Evolutionary conservation across 2,888 invertebrate genomes (phyloP).

Genomic region (Sinodicranocentrus sp.): DNA sequence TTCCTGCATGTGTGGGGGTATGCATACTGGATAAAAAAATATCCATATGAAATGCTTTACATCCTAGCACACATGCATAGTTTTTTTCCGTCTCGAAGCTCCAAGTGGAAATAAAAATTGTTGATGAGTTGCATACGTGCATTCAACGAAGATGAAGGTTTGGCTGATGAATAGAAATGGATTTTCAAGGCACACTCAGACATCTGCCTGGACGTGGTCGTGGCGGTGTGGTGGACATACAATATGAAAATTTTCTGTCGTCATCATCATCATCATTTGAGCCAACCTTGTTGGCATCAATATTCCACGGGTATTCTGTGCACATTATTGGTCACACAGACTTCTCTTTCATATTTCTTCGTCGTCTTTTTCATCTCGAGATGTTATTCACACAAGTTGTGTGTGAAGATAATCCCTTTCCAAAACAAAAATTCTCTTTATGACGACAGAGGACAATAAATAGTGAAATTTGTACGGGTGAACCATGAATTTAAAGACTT

Average conservation of each 20-base stretch:
- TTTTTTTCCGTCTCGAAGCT: background rate
- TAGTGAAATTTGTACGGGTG: background rate
- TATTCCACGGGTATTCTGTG: slow-evolving; percentile 28
- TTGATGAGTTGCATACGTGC: slow-evolving; percentile 7
- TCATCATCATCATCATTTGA: slow-evolving; percentile 9
- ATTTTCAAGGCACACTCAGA: slow-evolving; percentile 18
- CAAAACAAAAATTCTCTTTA: slow-evolving; percentile 13
- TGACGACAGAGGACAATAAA: background rate
- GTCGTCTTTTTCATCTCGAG: too few relatives aligned
- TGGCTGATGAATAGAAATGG: slow-evolving; percentile 36
- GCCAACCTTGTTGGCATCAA: slow-evolving; percentile 14
- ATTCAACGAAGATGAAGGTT: background rate
- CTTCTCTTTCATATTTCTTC: background rate
- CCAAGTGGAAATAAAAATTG: background rate
- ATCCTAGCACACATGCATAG: background rate
- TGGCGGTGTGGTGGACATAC: slow-evolving; percentile 7
- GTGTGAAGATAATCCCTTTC: slow-evolving; percentile 24
- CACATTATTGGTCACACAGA: background rate
- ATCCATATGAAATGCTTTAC: background rate
- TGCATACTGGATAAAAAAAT: slow-evolving; percentile 14
- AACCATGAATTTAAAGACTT: background rate
- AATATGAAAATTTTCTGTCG: slow-evolving; percentile 23
- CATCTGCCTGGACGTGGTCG: slow-evolving; percentile 32
- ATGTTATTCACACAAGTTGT: background rate
- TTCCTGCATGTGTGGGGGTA: background rate